Evolutionary conservation across 2,797 vertebrate genomes (phyloP).

Genomic region (Aplochiton taeniatus): DNA sequence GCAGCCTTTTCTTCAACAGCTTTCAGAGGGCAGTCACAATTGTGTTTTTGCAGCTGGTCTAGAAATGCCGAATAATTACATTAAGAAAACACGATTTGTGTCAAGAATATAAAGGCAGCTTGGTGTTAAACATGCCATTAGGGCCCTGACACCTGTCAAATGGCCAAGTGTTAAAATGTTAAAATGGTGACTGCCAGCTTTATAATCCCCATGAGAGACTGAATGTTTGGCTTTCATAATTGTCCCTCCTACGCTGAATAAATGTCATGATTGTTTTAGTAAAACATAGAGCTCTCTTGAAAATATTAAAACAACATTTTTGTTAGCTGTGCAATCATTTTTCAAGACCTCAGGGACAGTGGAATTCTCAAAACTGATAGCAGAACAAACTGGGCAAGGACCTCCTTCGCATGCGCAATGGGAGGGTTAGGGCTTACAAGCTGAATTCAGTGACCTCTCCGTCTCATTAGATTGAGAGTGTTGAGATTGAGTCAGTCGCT

Average conservation of each 20-base stretch:
- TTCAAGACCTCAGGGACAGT: no score
- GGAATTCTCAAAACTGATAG: no score
- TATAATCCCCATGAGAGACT: constrained; percentile 38
- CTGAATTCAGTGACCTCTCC: no score
- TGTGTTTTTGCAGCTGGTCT: constrained; percentile 68
- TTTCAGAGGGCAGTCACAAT: constrained; percentile 45
- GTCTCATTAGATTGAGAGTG: no score
- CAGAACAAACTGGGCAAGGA: no score
- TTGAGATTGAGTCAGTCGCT: no score
- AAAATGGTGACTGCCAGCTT: constrained; percentile 48
- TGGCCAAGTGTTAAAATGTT: constrained; percentile 49
- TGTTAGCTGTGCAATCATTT: no score
- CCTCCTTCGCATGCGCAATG: no score
- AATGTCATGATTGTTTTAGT: background rate
- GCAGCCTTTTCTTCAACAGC: constrained; percentile 41
- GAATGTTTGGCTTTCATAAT: background rate
- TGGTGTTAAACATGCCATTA: constrained; percentile 56
- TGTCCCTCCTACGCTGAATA: constrained; percentile 42
- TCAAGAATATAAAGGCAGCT: constrained; percentile 64
- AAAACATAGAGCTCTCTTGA: background rate
- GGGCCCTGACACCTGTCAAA: constrained; percentile 56
- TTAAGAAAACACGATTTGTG: constrained; percentile 63
- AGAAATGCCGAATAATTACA: constrained; percentile 66
- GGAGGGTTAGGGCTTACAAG: no score
- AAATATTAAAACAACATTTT: no score